phyloP scores from a whole-genome alignment of 2,888 invertebrate species.

The Lissonota sp. region DNA sequence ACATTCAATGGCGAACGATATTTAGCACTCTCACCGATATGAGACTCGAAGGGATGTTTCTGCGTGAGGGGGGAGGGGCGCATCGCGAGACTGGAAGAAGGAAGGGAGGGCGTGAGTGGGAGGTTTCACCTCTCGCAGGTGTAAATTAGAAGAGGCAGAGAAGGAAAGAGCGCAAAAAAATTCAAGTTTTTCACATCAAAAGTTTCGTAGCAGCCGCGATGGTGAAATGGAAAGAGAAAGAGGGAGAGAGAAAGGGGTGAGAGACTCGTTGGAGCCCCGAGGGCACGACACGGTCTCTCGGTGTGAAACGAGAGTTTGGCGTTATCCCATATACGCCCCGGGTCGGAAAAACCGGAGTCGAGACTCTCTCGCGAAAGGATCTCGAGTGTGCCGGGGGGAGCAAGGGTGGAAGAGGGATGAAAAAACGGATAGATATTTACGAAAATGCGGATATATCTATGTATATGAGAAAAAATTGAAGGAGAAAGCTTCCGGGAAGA shows the following conservation, averaged over 20 bases:
- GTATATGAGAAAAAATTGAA: constrained; percentile 25
- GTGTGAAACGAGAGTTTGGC: constrained; percentile 63
- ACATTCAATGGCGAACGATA: constrained; percentile 37
- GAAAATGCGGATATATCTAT: constrained; percentile 17
- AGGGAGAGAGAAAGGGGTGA: not conserved
- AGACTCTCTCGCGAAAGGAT: constrained; percentile 34
- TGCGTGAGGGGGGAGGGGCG: constrained; percentile 11
- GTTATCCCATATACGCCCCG: constrained; percentile 56
- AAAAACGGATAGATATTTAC: constrained; percentile 28
- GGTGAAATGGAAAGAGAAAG: constrained; percentile 11
- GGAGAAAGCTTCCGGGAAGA: constrained; percentile 28
- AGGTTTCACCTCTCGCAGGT: constrained; percentile 68
- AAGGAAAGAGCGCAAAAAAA: constrained; percentile 35
- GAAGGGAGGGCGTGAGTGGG: constrained; percentile 64
- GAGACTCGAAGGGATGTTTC: not conserved
- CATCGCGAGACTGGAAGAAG: constrained; percentile 43
- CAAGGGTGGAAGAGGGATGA: constrained; percentile 9
- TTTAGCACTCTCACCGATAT: constrained; percentile 55
- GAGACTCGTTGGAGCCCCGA: constrained; percentile 36
- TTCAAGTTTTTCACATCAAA: constrained; percentile 55
- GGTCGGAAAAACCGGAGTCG: constrained; percentile 42
- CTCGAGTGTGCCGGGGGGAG: constrained; percentile 26
- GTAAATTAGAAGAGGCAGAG: constrained; percentile 75
- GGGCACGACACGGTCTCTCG: constrained; percentile 35
- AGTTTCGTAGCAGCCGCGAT: constrained; percentile 52